Evolutionary conservation across 2,888 invertebrate genomes (phyloP).

Genomic region (Spisula solida): DNA sequence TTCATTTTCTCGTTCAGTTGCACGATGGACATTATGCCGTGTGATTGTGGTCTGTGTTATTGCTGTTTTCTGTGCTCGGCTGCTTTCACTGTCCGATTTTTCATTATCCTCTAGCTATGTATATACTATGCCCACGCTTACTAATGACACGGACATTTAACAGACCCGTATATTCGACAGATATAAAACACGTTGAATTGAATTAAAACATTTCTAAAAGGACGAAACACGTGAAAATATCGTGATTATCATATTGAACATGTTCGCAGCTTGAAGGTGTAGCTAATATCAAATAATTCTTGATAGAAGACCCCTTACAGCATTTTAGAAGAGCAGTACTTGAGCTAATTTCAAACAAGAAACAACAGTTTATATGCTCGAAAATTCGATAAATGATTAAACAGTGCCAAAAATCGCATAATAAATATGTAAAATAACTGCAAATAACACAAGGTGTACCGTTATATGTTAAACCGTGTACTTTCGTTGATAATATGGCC

Average conservation of each 20-base stretch:
- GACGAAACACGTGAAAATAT: neutral
- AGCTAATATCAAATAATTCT: neutral
- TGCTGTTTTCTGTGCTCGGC: too few species aligned
- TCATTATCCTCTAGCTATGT: too few species aligned
- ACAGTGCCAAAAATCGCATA: neutral
- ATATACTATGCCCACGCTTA: too few species aligned
- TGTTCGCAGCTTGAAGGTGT: neutral
- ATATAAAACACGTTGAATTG: too few species aligned
- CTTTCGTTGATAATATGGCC: neutral
- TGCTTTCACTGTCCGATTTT: too few species aligned
- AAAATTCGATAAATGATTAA: conserved; percentile 22
- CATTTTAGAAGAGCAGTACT: neutral
- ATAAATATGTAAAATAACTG: conserved; percentile 15
- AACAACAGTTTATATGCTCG: conserved; percentile 6
- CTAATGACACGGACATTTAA: too few species aligned
- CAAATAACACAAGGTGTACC: neutral
- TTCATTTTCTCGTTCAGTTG: too few species aligned
- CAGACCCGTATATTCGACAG: too few species aligned
- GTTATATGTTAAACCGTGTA: neutral
- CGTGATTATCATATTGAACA: neutral
- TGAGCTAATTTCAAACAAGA: neutral
- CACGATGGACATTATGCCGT: too few species aligned
- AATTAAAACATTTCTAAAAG: too few species aligned
- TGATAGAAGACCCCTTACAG: neutral
- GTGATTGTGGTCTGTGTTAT: too few species aligned